Evolutionary conservation across 2,113 vertebrate species (phyloP), one percentile per base, ranked within the genome.

Genomic region (Xiphorhynchus elegans): DNA sequence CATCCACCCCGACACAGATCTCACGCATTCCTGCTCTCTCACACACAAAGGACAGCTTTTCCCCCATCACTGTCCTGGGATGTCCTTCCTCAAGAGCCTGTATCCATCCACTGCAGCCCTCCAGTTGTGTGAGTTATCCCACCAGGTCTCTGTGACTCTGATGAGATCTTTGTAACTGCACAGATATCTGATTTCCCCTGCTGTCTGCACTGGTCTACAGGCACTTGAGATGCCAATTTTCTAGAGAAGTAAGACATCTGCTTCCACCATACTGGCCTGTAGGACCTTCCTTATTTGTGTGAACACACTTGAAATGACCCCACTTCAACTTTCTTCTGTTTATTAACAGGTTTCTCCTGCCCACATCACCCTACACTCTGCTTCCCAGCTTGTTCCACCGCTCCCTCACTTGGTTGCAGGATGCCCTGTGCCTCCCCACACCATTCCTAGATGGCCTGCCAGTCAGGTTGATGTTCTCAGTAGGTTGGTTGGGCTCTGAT

Each of bases 11-110:
- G 25, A 14, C 2, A 7, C 85, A 25, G 26, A 58, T 33, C 42
- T 80, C 33, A 35, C 6, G 7, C 42, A 13, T 28, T 69, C 13
- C 40, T 26, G 17, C 40, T n/a, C 40, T 91, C 29, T 42, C 1
- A 0, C 33, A 47, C 15, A 35, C 0, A 2, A 67, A 50, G 23
- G 23, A 44, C 68, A 52, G 14, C 28, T 63, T 29, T 33, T 35
- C 20, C 37, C 37, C 25, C 12, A 5, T 46, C 13, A 1, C 35
- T 4, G 0, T 26, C 49, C 19, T n/a, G 40, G 47, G 16, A 16
- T 24, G 37, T 33, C 62, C 37, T 75, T 69, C 47, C 60, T 23
- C 8, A 63, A 33, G 17, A 19, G 55, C 42, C 60, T 20, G 6
- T 52, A 63, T 17, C 53, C 40, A 28, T n/a, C 56, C 25, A 9